Evolutionary conservation across 2,113 vertebrate species (phyloP), one percentile per base, ranked within the genome.

Genomic region (Ovis canadensis): DNA sequence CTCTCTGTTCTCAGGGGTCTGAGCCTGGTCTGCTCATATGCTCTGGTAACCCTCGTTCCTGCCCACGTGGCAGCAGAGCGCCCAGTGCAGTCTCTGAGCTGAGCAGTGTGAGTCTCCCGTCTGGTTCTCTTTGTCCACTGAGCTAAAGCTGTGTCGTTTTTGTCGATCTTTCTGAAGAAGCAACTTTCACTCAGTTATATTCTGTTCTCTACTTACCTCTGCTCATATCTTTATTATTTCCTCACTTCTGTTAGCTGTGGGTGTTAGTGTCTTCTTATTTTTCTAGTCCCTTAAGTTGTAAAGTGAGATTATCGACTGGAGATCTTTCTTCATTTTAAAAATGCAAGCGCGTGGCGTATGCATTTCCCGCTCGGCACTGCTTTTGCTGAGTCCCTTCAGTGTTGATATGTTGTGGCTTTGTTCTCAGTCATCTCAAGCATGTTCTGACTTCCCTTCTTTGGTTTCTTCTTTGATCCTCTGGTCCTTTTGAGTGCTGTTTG

Each of bases 51-150:
- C 77, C 43, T 17, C 0, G 40, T 4, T 15, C 29, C 74, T 29
- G 7, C 16, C 27, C 4, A 0, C 23, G 4, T 1, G 3, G 43
- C 0, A 3, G 43, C 77, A 17, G 43, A 16, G 27, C 16, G 5
- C 27, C 27, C 29, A 31, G 7, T 50, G 27, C 10, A 0, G 0
- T 1, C 43, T 78, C 0, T 50, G 77, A 33, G 45, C 3, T 80
- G 3, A 19, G 27, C 14, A 1, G 1, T 48, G 17, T 31, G 77
- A 48, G 77, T 17, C 77, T 45, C 8, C 4, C 1, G 5, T 50
- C 25, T 78, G 13, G 4, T 45, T 4, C 45, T 31, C 15, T 50
- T 31, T 17, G 45, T 10, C 77, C 29, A 5, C 48, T 31, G 45
- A 17, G 15, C 40, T 45, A 17, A 31, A 19, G 27, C 27, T 48